Base-by-base conservation (phyloP, 2,113 vertebrate species). In the Calyptomena viridis region DNA sequence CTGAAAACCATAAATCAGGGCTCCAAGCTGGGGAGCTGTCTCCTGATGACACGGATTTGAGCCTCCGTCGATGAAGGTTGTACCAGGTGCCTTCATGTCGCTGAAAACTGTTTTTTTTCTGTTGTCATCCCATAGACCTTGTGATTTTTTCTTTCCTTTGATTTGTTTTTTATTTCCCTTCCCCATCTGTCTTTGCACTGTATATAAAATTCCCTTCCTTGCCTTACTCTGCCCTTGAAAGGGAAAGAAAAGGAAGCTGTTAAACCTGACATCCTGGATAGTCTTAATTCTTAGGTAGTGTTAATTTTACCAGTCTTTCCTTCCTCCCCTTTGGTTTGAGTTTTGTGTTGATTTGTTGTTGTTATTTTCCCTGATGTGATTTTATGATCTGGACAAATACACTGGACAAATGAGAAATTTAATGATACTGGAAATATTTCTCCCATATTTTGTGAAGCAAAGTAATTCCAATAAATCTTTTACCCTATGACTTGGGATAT, bases 1-100 rank as follows among this genome's bases (percentile, higher is more conserved):
- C 93, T 96, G 90, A 94, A 94, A 91, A 74, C 14, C 95, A 96
- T 98, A 97, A 96, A 96, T 98, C 94, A 97, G 74, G 84, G 87
- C 62, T 22, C 84, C 94, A 23, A 62, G 88, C 95, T 66, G 7
- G 24, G 82, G 91, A 96, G 82, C 94, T 95, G 96, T 97, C 98
- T 91, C 91, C 81, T 96, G 76, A 95, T 52, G 95, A 97, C 47
- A 85, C 8, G 0, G 80, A 83, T 90, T 72, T 4, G 18, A 91
- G 76, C 76, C 81, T 85, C 79, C 96, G 23, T 49, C 14, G 22
- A 90, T 83, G 94, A 55, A 79, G 55, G 42, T 30, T 64, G 74
- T 64, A 79, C 89, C 27, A 77, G 84, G 75, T 92, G 60, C 87
- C 88, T 93, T 78, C 77, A 8, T 86, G 86, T 95, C 93, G 91